Evolutionary conservation across 2,797 vertebrate species (phyloP).

Genomic region (Gastrophryne carolinensis): DNA sequence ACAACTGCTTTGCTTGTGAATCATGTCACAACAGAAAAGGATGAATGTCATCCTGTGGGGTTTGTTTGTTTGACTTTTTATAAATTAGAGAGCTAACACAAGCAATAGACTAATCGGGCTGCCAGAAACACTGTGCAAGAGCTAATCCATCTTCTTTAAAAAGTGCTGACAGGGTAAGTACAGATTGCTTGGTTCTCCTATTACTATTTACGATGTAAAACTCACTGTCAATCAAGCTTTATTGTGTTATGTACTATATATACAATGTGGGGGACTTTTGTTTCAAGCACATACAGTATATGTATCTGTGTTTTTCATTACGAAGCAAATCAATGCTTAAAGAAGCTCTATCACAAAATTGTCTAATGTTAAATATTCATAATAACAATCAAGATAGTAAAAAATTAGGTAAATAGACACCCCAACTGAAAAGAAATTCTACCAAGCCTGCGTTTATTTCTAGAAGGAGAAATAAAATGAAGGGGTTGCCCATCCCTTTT

Average conservation of each 20-base stretch:
- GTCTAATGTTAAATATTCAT: no score
- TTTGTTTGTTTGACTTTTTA: conserved; percentile 54
- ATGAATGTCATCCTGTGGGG: conserved; percentile 50
- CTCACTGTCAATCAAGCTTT: conserved; percentile 42
- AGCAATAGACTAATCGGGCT: conserved; percentile 50
- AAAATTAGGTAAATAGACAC: no score
- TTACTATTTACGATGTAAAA: conserved; percentile 44
- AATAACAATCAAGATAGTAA: no score
- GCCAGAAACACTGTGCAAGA: conserved; percentile 49
- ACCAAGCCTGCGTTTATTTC: no score
- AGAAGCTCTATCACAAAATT: no score
- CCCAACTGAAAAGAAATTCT: no score
- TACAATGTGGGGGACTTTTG: neutral
- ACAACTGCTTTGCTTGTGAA: conserved; percentile 45
- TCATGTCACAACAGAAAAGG: conserved; percentile 50
- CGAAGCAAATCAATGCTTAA: no score
- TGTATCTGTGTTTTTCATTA: neutral
- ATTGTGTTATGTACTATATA: conserved; percentile 35
- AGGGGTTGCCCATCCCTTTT: no score
- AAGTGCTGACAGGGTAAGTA: conserved; percentile 51
- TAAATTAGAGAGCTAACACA: conserved; percentile 52
- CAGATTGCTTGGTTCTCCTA: conserved; percentile 42
- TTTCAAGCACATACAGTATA: conserved; percentile 7
- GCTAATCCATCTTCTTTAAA: conserved; percentile 53
- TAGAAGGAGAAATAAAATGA: no score